Evolutionary conservation across 2,888 invertebrate genomes (phyloP).

Genomic region (Harmothoe impar): DNA sequence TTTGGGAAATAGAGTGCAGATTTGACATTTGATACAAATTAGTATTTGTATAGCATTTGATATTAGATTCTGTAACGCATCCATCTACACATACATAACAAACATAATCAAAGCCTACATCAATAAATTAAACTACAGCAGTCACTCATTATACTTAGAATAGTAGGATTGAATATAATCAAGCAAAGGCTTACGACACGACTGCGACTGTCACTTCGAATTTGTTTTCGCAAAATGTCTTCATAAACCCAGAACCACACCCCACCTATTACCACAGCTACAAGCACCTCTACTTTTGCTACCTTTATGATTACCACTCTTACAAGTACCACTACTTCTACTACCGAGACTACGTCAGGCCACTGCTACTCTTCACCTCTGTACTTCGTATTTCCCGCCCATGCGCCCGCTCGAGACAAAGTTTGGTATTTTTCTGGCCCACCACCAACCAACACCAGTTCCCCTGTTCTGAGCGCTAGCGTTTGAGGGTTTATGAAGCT

Average conservation of each 20-base stretch:
- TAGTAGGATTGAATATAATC: no score
- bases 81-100: no score
- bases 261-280: background rate
- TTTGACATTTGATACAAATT: no score
- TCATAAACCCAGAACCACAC: background rate
- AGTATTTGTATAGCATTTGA: no score
- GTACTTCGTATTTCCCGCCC: constrained; percentile 33
- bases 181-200: background rate
- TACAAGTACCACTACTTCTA: background rate
- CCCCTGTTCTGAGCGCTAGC: constrained; percentile 21
- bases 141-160: no score
- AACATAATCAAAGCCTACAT: no score
- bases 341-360: constrained; percentile 41
- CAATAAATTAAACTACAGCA: no score
- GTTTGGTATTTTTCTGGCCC: background rate
- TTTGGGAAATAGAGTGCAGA: no score
- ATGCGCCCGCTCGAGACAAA: background rate
- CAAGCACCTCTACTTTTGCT: background rate
- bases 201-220: background rate
- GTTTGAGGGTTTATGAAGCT: background rate
- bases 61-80: no score
- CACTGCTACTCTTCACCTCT: background rate
- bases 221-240: background rate
- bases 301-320: background rate
- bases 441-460: constrained; percentile 19